Evolutionary conservation across 1,140 invertebrate genomes (phyloP).

Genomic region (Drosophila virilis): DNA sequence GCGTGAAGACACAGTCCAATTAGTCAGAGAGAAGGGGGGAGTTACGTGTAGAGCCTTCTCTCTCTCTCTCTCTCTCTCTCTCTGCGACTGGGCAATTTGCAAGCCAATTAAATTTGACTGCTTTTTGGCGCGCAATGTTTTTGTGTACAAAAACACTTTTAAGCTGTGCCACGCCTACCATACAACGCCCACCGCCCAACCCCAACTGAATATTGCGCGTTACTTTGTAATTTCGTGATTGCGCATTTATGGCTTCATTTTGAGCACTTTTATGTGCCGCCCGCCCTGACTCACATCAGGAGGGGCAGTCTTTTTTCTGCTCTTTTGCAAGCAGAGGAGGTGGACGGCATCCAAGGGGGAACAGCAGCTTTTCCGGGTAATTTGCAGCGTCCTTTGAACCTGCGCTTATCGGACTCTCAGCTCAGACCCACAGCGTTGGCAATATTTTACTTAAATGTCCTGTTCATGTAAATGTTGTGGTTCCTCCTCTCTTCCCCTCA

Average conservation of each 20-base stretch:
- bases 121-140: conserved; percentile 60
- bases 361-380: conserved; percentile 51
- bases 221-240: conserved; percentile 79
- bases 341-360: too few species aligned
- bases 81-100: conserved; percentile 61
- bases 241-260: conserved; percentile 83
- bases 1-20: conserved; percentile 23
- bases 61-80: not conserved
- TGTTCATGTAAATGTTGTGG: conserved; percentile 71
- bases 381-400: conserved; percentile 73
- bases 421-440: conserved; percentile 58
- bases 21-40: not conserved
- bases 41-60: conserved; percentile 1
- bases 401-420: conserved; percentile 59
- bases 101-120: conserved; percentile 79
- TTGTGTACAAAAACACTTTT: conserved; percentile 61
- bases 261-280: conserved; percentile 69
- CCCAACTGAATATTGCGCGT: conserved; percentile 23
- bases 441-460: conserved; percentile 79
- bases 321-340: conserved; percentile 25
- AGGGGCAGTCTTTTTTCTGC: not conserved
- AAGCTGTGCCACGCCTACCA: conserved; percentile 15
- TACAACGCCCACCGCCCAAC: not conserved
- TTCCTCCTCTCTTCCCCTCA: conserved; percentile 14
- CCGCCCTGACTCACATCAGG: not conserved